These are phyloP conservation scores for Gallinago undulata DNA, from an alignment of 2,113 vertebrate species.

Conservation along the genomic window DNA sequence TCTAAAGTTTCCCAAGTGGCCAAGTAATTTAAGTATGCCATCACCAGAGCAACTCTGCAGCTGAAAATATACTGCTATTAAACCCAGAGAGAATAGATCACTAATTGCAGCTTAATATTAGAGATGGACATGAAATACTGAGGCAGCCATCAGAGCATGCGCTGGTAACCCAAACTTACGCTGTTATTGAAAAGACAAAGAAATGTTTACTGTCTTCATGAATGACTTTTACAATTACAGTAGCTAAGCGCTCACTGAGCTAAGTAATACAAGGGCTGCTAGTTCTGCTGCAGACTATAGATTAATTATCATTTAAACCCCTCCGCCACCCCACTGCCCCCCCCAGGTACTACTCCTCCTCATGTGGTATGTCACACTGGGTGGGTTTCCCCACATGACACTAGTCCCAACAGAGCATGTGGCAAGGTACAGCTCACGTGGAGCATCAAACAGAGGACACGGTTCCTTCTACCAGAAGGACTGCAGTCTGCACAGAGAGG, in stretches of 20 bases:
- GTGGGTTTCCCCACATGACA: not conserved
- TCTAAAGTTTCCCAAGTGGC: conserved; percentile 58
- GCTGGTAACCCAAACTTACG: not conserved
- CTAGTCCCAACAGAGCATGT: not conserved
- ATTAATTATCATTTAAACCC: not conserved
- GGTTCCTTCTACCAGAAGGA: not conserved
- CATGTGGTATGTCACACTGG: not conserved
- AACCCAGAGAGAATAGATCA: conserved; percentile 56
- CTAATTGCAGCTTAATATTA: conserved; percentile 67
- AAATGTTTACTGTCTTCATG: not conserved
- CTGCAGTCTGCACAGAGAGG: not conserved
- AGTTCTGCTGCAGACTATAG: not conserved
- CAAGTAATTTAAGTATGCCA: conserved; percentile 65
- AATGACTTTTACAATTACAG: not conserved
- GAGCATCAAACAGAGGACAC: not conserved
- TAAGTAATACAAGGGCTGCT: not conserved
- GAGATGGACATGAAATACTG: conserved; percentile 29
- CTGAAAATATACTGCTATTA: conserved; percentile 68
- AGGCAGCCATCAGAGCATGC: not conserved
- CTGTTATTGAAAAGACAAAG: not conserved
- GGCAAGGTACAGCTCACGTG: not conserved
- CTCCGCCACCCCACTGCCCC: no score
- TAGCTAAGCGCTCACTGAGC: not conserved
- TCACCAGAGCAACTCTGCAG: conserved; percentile 57
- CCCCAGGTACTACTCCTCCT: not conserved